Conservation (phyloP, 92 coral and sea anemone species). For the Anthopleura xanthogrammica region DNA sequence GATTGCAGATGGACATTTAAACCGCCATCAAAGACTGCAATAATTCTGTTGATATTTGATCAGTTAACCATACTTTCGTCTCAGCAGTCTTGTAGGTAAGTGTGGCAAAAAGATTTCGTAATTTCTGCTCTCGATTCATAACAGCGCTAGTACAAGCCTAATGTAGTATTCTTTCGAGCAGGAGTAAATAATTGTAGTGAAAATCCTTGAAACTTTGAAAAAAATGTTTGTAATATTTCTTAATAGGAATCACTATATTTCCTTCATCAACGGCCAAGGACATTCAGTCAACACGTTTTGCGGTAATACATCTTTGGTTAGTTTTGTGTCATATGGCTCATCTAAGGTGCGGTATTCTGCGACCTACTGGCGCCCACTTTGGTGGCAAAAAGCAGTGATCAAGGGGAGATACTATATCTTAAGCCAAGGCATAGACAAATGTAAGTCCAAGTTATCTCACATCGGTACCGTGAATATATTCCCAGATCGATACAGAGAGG, state of each 20-base stretch:
- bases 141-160: not conserved
- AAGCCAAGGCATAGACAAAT: not conserved
- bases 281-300: not conserved
- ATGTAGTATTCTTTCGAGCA: too few relatives aligned
- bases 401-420: not conserved
- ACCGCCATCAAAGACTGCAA: not conserved
- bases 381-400: not conserved
- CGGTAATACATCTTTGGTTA: not conserved
- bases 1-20: not conserved
- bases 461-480: not conserved
- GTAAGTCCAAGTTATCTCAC: not conserved
- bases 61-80: not conserved
- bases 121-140: not conserved
- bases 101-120: not conserved
- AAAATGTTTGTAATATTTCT: not conserved
- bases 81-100: not conserved
- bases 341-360: not conserved
- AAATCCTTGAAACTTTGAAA: not conserved
- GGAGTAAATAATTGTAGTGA: too few relatives aligned
- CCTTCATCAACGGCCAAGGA: slow-evolving; percentile 4
- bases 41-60: not conserved
- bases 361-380: not conserved
- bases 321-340: not conserved
- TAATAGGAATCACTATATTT: not conserved
- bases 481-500: too few relatives aligned